Percentiles rank a stretch among this genome's conserved stretches.
phyloP scores from a whole-genome alignment of 2,888 invertebrate species.

The Cephalotes varians region DNA sequence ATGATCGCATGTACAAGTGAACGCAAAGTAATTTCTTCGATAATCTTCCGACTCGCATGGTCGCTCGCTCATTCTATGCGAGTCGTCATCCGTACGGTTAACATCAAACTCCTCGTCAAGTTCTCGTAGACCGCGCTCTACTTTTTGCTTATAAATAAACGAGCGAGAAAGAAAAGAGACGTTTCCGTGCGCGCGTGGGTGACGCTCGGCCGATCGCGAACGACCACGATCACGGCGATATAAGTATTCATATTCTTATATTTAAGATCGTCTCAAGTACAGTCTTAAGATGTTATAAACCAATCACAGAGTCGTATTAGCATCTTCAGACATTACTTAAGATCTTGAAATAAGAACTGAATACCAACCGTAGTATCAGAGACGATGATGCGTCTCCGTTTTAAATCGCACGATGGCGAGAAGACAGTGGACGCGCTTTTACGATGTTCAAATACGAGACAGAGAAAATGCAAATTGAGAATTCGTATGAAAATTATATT shows the following conservation, averaged over 20 bases:
- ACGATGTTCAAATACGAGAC: constrained; percentile 13
- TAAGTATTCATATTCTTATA: too few species aligned
- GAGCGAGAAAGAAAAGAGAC: constrained; percentile 56
- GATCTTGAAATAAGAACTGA: too few species aligned
- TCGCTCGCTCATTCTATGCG: constrained; percentile 61
- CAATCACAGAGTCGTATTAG: too few species aligned
- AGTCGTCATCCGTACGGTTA: constrained; percentile 65
- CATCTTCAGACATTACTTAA: too few species aligned
- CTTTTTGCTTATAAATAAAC: constrained; percentile 82
- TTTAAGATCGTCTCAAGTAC: too few species aligned
- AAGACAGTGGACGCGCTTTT: constrained; percentile 7
- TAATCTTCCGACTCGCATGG: constrained; percentile 36
- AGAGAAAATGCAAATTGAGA: constrained; percentile 34
- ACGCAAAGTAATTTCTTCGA: constrained; percentile 33
- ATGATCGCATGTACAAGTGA: constrained; percentile 49
- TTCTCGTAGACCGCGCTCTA: constrained; percentile 68
- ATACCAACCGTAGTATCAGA: constrained; percentile 2
- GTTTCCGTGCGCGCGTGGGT: constrained; percentile 57
- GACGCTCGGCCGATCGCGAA: constrained; percentile 58
- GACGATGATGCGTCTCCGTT: constrained; percentile 1
- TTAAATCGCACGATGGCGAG: constrained; percentile 5
- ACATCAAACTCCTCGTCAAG: constrained; percentile 55
- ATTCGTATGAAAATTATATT: constrained; percentile 53
- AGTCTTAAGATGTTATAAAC: too few species aligned
- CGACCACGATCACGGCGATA: constrained; percentile 25